Conservation (phyloP, 2,888 invertebrate species). For the Apoderus coryli region DNA sequence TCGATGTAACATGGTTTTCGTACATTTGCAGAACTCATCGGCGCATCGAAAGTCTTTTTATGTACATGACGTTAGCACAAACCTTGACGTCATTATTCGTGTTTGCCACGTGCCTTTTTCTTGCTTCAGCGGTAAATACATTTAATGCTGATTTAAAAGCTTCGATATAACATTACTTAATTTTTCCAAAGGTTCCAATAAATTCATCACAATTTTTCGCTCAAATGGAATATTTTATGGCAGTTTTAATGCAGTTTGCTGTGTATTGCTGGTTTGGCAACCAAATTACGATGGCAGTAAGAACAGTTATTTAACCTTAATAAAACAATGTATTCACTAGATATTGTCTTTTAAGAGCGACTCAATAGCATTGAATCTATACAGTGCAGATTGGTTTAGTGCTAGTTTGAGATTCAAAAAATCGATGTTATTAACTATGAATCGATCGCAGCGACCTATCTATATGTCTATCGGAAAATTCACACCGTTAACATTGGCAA, state of each 20-base stretch:
- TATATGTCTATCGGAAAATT: constrained; percentile 22
- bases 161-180: no score
- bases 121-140: constrained; percentile 18
- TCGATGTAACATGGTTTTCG: no score
- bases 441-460: constrained; percentile 18
- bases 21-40: constrained; percentile 19
- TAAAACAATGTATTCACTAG: no score
- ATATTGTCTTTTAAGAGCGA: constrained; percentile 16
- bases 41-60: constrained; percentile 20
- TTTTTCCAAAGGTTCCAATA: constrained; percentile 16
- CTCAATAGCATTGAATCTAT: constrained; percentile 14
- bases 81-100: constrained; percentile 20
- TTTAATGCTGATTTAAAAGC: no score
- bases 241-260: constrained; percentile 17
- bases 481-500: constrained; percentile 18
- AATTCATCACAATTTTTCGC: constrained; percentile 19
- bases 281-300: constrained; percentile 20
- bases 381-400: constrained; percentile 18
- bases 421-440: constrained; percentile 21
- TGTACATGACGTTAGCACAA: constrained; percentile 20
- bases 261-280: constrained; percentile 21
- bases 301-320: no score
- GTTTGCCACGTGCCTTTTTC: constrained; percentile 21
- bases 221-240: constrained; percentile 18
- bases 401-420: constrained; percentile 19